Percentiles rank a stretch among this genome's conserved stretches.
These are phyloP conservation scores for Cyrtonyx montezumae DNA, from an alignment of 2,113 vertebrate species.

Conservation along the genomic window DNA sequence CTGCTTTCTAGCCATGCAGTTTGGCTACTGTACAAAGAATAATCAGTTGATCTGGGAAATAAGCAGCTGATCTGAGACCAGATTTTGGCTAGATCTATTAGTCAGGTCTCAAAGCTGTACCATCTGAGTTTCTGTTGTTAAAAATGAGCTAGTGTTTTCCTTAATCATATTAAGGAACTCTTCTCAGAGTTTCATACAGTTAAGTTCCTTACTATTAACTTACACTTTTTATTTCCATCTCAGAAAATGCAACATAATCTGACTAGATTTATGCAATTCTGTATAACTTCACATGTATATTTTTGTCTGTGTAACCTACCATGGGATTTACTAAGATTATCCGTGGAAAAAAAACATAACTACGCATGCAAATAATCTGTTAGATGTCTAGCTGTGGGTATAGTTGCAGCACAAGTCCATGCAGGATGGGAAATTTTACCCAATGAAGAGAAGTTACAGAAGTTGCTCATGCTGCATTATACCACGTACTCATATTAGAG, in stretches of 20 bases:
- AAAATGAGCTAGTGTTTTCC: neutral
- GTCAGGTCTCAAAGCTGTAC: neutral
- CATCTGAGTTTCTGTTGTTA: neutral
- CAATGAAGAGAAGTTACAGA: neutral
- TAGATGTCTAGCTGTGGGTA: slow-evolving; percentile 51
- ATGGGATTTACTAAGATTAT: slow-evolving; percentile 36
- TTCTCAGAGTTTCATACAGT: neutral
- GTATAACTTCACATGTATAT: neutral
- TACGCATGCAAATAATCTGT: neutral
- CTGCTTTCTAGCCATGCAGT: neutral
- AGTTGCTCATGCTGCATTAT: neutral
- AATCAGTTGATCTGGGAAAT: neutral
- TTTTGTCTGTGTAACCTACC: slow-evolving; percentile 30
- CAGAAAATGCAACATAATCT: neutral
- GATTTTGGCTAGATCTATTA: neutral
- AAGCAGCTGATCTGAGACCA: neutral
- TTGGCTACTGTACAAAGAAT: neutral
- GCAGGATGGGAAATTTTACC: slow-evolving; percentile 43
- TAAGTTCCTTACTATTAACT: neutral
- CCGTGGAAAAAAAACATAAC: neutral
- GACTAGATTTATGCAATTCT: neutral
- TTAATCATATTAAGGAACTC: neutral
- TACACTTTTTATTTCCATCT: neutral
- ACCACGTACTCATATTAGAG: neutral
- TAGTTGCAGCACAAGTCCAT: slow-evolving; percentile 45